Evolutionary conservation across 2,113 vertebrate genomes (phyloP).

Genomic region (Telmatochromis sp.): DNA sequence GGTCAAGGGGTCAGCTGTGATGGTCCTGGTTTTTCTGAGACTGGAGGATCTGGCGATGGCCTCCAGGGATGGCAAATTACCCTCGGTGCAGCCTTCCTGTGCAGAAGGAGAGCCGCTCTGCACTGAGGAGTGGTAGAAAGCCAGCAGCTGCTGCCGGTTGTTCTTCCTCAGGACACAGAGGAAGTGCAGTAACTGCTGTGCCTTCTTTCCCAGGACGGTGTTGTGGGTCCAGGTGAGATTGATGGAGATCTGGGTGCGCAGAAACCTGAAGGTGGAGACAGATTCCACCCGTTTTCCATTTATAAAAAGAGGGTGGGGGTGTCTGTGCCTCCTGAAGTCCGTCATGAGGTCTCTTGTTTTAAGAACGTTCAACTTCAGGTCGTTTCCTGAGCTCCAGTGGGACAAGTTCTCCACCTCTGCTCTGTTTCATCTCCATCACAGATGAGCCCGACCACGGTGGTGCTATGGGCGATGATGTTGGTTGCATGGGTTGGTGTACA

Average conservation of each 20-base stretch:
- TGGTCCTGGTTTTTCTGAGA: background rate
- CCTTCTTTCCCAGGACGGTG: fast-evolving
- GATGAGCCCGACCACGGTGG: fast-evolving
- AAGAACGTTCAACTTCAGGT: background rate
- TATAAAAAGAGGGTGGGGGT: background rate
- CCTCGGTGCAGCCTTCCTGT: background rate
- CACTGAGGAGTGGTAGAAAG: background rate
- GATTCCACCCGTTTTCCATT: fast-evolving
- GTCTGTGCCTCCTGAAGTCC: background rate
- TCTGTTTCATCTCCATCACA: background rate
- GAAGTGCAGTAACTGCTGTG: background rate
- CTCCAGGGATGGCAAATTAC: background rate
- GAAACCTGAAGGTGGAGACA: background rate
- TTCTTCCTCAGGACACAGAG: background rate
- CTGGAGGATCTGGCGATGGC: fast-evolving
- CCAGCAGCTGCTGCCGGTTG: background rate
- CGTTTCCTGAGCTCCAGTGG: fast-evolving
- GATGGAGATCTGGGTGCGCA: background rate
- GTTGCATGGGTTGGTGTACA: background rate
- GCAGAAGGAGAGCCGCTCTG: fast-evolving
- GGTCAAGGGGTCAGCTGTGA: fast-evolving
- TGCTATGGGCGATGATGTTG: background rate
- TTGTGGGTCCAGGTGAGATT: background rate
- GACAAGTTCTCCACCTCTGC: background rate
- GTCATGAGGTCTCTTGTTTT: background rate